Evolutionary conservation across 1,140 invertebrate genomes (phyloP), one percentile per base, ranked within the genome.

Genomic region (Heliconius hewitsoni): DNA sequence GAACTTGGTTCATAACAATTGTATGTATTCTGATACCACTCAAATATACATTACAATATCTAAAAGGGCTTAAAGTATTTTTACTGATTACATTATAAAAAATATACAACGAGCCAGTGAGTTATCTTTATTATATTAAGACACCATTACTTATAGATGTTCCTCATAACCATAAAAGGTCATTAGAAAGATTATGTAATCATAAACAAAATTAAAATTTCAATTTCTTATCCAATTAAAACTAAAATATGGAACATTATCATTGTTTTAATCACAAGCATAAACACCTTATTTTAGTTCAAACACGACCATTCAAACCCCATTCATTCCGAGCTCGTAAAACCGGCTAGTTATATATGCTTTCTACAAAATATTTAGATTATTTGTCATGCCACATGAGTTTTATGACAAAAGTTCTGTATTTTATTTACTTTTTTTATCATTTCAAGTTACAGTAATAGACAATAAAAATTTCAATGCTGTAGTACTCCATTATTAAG

Each of bases 261-360:
- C 9, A 30, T 27, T 66, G 3, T 30, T 16, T 30, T 66, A 66
- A 66, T n/a, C 16, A 23, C 27, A 66, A 66, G 23, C 60, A 66
- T 66, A 30, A 66, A 66, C 60, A 66, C 11, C 60, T 66, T 66
- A 66, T 66, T 66, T 66, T 27, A 66, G 60, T 66, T 66, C 4
- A 5, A 66, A 66, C 9, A 30, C 9, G 27, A 66, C 27, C 3
- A 13, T 30, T 66, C 11, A 66, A 66, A 1, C 23, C 60, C 60
- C 60, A 66, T 66, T 66, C 60, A 66, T 66, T 66, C 27, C 60
- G 27, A 30, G 57, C 57, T 66, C 60, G 60, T 66, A 66, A 66
- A 66, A 66, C 23, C 23, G 18, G 11, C 60, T 66, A 30, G 23
- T 66, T 66, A 30, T 27, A 66, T 30, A 30, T 66, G 60, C 23